Percentiles rank a stretch among this genome's conserved stretches.
phyloP scores from a whole-genome alignment of 2,113 vertebrate species.

The Melospiza georgiana region DNA sequence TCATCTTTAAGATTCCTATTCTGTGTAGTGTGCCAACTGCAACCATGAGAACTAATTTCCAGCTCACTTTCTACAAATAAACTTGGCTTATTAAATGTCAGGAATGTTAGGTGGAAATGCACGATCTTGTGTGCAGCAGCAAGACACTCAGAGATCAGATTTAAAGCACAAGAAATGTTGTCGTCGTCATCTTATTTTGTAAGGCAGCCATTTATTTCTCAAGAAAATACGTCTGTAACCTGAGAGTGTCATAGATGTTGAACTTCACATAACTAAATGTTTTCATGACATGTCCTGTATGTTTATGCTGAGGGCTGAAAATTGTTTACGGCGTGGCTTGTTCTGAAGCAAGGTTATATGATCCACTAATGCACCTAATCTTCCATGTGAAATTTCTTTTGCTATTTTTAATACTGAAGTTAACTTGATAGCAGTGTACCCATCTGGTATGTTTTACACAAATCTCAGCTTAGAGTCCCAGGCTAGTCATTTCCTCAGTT shows the following conservation, averaged over 20 bases:
- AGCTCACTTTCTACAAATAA: constrained; percentile 58
- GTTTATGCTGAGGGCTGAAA: not conserved
- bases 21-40: not conserved
- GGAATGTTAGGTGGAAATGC: not conserved
- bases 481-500: not conserved
- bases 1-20: not conserved
- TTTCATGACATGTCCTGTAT: not conserved
- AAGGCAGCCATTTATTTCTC: not conserved
- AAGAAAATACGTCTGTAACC: constrained; percentile 5
- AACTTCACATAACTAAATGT: not conserved
- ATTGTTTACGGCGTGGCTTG: not conserved
- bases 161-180: constrained; percentile 1
- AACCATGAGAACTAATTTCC: constrained; percentile 9
- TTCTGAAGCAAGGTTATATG: constrained; percentile 32
- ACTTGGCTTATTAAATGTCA: constrained; percentile 43
- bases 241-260: not conserved
- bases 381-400: constrained; percentile 23
- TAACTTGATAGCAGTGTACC: not conserved
- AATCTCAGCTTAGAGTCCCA: not conserved
- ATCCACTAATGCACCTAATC: not conserved
- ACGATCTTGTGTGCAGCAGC: not conserved
- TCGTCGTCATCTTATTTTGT: not conserved
- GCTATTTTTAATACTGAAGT: constrained; percentile 47
- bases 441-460: not conserved
- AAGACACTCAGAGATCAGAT: not conserved